Percentiles rank a stretch among this genome's conserved stretches.
phyloP scores from a whole-genome alignment of 2,113 vertebrate species.

The Nannobrachium achirus region DNA sequence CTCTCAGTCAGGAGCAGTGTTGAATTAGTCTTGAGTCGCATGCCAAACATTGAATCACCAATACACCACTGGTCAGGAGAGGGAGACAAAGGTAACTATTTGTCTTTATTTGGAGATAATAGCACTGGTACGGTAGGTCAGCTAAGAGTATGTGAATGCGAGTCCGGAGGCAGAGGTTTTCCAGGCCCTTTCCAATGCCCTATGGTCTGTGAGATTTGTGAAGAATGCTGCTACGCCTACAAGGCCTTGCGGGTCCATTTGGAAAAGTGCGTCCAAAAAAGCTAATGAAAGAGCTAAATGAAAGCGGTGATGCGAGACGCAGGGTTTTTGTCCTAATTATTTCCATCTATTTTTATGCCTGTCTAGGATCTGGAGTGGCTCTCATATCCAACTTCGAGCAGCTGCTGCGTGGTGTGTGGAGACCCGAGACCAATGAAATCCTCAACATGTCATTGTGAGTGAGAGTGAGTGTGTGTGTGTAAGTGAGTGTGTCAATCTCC shows the following conservation, averaged over 20 bases:
- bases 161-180: too few relatives aligned
- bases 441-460: slow-evolving; percentile 98
- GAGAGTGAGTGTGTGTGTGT: slow-evolving; percentile 1
- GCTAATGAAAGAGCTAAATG: slow-evolving; percentile 6
- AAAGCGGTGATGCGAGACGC: slow-evolving; percentile 31
- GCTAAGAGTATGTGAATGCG: too few relatives aligned
- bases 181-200: too few relatives aligned
- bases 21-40: too few relatives aligned
- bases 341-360: slow-evolving; percentile 62
- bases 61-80: too few relatives aligned
- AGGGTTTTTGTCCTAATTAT: slow-evolving; percentile 47
- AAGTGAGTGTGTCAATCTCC: slow-evolving; percentile 1
- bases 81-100: too few relatives aligned
- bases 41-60: too few relatives aligned
- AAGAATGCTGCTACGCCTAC: too few relatives aligned
- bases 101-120: too few relatives aligned
- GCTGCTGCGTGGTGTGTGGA: slow-evolving; percentile 95
- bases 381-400: slow-evolving; percentile 96
- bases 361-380: slow-evolving; percentile 91
- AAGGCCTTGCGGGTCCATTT: not conserved
- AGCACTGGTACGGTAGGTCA: too few relatives aligned
- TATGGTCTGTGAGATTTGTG: too few relatives aligned
- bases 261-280: not conserved
- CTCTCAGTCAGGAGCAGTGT: too few relatives aligned
- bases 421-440: slow-evolving; percentile 93